A percentile compares a stretch with the other conserved stretches of the same genome.
Evolutionary conservation across 1,140 invertebrate genomes (phyloP).

Genomic region (Halictus rubicundus): DNA sequence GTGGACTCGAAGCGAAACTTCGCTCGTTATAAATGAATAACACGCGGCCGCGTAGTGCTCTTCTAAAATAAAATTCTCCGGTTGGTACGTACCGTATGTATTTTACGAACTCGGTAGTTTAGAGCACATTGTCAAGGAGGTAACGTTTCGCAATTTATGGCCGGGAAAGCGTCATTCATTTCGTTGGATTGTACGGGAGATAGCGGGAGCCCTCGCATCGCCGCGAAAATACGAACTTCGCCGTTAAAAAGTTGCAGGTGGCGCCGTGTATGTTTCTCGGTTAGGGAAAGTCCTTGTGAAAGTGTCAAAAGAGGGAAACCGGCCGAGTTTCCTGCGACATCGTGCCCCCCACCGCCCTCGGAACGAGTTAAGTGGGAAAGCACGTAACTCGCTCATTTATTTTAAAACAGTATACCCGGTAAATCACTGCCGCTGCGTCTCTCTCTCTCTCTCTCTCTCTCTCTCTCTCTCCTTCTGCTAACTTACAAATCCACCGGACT

Average conservation of each 20-base stretch:
- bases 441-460: too few species aligned
- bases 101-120: neutral
- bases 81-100: neutral
- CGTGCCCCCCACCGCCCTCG: neutral
- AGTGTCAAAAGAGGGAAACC: conserved; percentile 17
- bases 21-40: too few species aligned
- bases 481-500: neutral
- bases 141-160: conserved; percentile 22
- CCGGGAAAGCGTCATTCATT: conserved; percentile 16
- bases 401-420: neutral
- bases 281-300: neutral
- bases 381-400: neutral
- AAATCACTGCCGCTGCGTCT: neutral
- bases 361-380: neutral
- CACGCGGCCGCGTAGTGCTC: too few species aligned
- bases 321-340: neutral
- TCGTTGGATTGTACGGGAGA: conserved; percentile 24
- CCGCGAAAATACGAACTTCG: conserved; percentile 29
- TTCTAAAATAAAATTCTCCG: too few species aligned
- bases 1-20: too few species aligned
- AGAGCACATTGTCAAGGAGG: neutral
- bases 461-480: too few species aligned
- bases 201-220: neutral
- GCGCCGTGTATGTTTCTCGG: neutral
- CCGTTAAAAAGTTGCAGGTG: conserved; percentile 5